Evolutionary conservation across 2,888 invertebrate genomes (phyloP).

Genomic region (Amphipoea lucens): DNA sequence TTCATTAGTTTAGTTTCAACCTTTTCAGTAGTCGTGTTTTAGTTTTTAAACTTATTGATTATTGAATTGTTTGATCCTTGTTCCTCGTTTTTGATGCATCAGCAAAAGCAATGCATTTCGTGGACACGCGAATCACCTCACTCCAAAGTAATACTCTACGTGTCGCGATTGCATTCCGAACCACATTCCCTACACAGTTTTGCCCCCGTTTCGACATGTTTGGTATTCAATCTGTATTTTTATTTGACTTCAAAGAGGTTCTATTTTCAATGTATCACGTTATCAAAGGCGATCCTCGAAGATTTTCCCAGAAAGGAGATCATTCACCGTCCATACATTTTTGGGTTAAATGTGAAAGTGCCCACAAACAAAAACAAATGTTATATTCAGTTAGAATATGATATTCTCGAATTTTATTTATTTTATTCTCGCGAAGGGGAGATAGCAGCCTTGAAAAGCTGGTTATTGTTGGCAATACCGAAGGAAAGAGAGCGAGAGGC

Average conservation of each 20-base stretch:
- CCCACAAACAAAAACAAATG: not conserved
- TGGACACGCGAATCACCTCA: not conserved
- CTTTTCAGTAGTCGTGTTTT: too few relatives aligned
- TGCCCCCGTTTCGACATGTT: not conserved
- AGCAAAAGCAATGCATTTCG: slow-evolving; percentile 8
- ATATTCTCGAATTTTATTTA: too few relatives aligned
- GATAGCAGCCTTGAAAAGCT: too few relatives aligned
- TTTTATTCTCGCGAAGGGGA: too few relatives aligned
- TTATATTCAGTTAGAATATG: not conserved
- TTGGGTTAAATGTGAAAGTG: too few relatives aligned
- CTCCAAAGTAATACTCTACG: slow-evolving; percentile 28
- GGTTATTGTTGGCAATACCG: too few relatives aligned
- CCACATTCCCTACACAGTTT: slow-evolving; percentile 20
- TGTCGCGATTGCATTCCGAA: slow-evolving; percentile 31
- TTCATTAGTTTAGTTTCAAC: too few relatives aligned
- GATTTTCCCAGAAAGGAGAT: not conserved
- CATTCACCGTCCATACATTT: not conserved
- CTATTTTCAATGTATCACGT: not conserved
- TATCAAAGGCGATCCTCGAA: not conserved
- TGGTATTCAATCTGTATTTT: slow-evolving; percentile 21
- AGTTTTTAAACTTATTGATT: too few relatives aligned
- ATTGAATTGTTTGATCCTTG: not conserved
- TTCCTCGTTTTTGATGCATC: not conserved
- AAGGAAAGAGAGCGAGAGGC: too few relatives aligned
- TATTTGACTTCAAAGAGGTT: slow-evolving; percentile 13